phyloP scores from a whole-genome alignment of 2,797 vertebrate genomes.

The Furcifer pardalis region DNA sequence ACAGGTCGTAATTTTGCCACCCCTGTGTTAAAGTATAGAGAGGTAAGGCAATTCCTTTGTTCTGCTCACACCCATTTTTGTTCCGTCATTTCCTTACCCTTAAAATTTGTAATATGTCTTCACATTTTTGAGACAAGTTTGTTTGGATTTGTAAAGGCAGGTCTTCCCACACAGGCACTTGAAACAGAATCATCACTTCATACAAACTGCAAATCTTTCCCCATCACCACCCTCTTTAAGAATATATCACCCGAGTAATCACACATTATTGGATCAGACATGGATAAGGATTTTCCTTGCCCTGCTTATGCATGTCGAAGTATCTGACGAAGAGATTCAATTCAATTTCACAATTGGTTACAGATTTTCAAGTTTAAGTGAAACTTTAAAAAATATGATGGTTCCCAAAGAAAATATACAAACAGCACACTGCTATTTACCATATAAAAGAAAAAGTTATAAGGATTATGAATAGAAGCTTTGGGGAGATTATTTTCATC shows the following conservation, averaged over 20 bases:
- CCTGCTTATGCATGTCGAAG: neutral
- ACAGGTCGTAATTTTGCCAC: too few relatives aligned
- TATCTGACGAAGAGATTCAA: neutral
- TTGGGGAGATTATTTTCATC: neutral
- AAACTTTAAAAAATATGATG: neutral
- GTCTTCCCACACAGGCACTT: constrained; percentile 30
- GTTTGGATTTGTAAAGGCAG: constrained; percentile 32
- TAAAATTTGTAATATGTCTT: constrained; percentile 14
- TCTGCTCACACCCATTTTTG: constrained; percentile 4
- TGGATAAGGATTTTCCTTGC: neutral
- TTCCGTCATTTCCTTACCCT: constrained; percentile 19
- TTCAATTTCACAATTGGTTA: constrained; percentile 13
- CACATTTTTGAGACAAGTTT: constrained; percentile 24
- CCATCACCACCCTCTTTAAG: constrained; percentile 13
- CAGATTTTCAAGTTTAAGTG: neutral
- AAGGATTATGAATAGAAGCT: neutral
- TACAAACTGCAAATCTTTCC: constrained; percentile 19
- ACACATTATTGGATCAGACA: constrained; percentile 32
- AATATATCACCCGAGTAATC: constrained; percentile 37
- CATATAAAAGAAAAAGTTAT: neutral
- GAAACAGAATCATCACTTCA: constrained; percentile 17
- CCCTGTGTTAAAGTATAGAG: constrained; percentile 14
- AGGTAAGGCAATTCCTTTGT: neutral
- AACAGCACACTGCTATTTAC: neutral
- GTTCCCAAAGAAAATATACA: neutral